Percentiles rank a stretch among this genome's conserved stretches.
Conservation (phyloP, 2,888 invertebrate genomes). For the Zaprionus obscuricornis region DNA sequence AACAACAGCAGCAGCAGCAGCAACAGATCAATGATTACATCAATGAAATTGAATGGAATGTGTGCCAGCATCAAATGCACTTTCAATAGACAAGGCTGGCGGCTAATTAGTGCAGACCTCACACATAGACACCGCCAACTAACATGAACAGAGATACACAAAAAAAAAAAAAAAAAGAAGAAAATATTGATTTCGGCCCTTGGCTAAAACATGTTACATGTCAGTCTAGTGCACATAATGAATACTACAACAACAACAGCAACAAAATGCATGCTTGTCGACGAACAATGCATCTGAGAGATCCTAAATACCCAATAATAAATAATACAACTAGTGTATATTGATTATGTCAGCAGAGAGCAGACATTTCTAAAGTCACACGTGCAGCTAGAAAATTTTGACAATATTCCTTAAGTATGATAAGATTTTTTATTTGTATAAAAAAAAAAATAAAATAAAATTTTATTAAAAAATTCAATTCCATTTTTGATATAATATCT, state of each 20-base stretch:
- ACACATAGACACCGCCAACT: constrained; percentile 36
- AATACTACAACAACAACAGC: constrained; percentile 22
- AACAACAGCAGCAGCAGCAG: constrained; percentile 10
- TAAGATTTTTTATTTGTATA: no score
- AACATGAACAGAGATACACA: not conserved
- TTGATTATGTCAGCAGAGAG: no score
- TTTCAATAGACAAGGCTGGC: constrained; percentile 56
- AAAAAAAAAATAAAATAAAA: no score
- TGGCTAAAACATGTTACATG: constrained; percentile 58
- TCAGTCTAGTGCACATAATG: constrained; percentile 18
- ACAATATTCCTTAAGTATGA: no score
- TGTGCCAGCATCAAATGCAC: constrained; percentile 68
- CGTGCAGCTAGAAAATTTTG: no score
- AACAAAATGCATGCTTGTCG: constrained; percentile 44
- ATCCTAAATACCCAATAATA: constrained; percentile 27
- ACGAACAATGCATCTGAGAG: constrained; percentile 50
- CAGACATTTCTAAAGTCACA: no score
- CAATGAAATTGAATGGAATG: constrained; percentile 77
- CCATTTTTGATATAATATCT: no score
- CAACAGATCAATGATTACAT: constrained; percentile 54
- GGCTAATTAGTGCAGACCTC: constrained; percentile 71
- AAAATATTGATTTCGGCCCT: constrained; percentile 49
- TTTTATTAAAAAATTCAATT: no score
- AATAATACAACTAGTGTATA: no score
- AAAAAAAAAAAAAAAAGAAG: constrained; percentile 3